Conservation (phyloP, 2,797 vertebrate genomes). For the Poecilia picta region DNA sequence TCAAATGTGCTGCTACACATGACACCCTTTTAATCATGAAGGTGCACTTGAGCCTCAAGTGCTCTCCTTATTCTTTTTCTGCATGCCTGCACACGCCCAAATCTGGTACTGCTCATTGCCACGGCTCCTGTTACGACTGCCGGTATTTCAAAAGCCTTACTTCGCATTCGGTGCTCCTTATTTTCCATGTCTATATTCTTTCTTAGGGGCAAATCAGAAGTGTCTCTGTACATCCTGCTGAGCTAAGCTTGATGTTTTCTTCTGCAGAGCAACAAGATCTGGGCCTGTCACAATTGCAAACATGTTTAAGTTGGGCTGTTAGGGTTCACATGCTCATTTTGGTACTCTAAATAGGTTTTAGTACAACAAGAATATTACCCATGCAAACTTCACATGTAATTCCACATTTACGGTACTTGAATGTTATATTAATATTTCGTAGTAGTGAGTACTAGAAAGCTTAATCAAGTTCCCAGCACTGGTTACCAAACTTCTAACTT, state of each 20-base stretch:
- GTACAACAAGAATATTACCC: neutral
- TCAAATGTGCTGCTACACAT: constrained; percentile 6
- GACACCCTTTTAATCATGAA: constrained; percentile 18
- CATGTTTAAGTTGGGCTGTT: neutral
- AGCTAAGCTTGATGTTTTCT: neutral
- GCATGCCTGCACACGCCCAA: constrained; percentile 9
- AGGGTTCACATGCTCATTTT: neutral
- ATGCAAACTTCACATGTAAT: neutral
- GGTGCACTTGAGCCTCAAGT: constrained; percentile 6
- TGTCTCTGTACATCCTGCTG: neutral
- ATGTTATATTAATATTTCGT: neutral
- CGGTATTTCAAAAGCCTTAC: neutral
- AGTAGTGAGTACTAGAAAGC: neutral
- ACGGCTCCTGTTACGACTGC: neutral
- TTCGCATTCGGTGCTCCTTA: neutral
- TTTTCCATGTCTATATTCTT: constrained; percentile 4
- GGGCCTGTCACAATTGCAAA: neutral
- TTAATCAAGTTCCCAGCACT: neutral
- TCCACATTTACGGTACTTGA: neutral
- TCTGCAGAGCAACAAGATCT: neutral
- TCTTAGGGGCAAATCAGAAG: neutral
- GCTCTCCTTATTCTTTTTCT: constrained; percentile 6
- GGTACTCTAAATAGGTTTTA: neutral
- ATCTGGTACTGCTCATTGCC: neutral
- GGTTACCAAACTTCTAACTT: neutral